A percentile compares a stretch with the other conserved stretches of the same genome.
Conservation (phyloP, 2,888 invertebrate genomes). For the Boloria selene region DNA sequence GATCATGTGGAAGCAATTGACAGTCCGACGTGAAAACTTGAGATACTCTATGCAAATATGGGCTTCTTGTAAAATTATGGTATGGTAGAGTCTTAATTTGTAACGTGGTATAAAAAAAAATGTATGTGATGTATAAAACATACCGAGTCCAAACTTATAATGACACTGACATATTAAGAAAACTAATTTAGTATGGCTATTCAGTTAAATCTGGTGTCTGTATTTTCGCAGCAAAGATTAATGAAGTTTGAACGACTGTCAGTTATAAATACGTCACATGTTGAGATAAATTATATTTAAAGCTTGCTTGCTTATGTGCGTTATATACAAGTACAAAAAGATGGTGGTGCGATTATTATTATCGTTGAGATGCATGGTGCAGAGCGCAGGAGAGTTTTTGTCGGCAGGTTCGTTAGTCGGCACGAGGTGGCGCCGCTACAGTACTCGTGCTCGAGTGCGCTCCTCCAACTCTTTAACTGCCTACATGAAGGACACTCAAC, state of each 20-base stretch:
- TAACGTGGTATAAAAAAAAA: no score
- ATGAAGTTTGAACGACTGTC: no score
- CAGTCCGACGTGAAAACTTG: constrained; percentile 35
- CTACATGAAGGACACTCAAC: constrained; percentile 80
- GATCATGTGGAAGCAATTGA: constrained; percentile 45
- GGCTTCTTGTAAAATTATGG: constrained; percentile 12
- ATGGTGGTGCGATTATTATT: constrained; percentile 49
- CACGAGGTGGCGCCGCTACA: constrained; percentile 75
- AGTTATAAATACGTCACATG: background rate
- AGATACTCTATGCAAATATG: constrained; percentile 29
- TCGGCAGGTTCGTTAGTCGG: constrained; percentile 77
- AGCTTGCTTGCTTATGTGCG: background rate
- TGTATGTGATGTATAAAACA: no score
- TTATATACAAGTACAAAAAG: constrained; percentile 53
- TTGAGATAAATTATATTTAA: background rate
- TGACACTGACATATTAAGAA: no score
- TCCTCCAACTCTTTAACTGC: constrained; percentile 82
- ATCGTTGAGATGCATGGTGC: constrained; percentile 46
- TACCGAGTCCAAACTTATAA: no score
- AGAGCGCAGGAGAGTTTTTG: constrained; percentile 62
- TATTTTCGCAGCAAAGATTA: no score
- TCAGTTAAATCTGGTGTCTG: no score
- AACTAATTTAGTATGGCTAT: no score
- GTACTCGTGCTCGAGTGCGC: constrained; percentile 76
- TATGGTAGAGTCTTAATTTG: no score